phyloP scores from a whole-genome alignment of 2,888 invertebrate genomes.

The Mycalesis mineus region DNA sequence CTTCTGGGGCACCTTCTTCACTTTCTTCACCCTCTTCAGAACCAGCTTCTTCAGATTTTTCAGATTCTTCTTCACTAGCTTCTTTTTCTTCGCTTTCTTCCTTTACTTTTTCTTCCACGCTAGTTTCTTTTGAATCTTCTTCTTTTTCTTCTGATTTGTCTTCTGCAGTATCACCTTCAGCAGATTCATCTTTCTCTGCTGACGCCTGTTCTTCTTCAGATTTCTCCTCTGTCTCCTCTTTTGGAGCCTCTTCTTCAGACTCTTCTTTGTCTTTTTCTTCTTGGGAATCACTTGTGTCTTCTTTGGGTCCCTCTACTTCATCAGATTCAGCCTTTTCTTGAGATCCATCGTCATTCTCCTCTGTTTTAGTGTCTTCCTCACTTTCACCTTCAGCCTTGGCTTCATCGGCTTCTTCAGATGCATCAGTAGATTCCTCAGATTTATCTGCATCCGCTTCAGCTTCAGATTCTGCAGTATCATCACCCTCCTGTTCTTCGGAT shows the following conservation, averaged over 20 bases:
- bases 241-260: conserved; percentile 43
- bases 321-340: conserved; percentile 64
- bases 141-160: conserved; percentile 47
- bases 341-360: conserved; percentile 64
- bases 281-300: conserved; percentile 39
- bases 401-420: conserved; percentile 37
- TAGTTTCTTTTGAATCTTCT: conserved; percentile 32
- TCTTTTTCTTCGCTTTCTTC: conserved; percentile 32
- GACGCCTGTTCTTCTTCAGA: conserved; percentile 53
- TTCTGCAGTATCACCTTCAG: conserved; percentile 36
- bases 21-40: conserved; percentile 41
- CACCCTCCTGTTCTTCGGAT: conserved; percentile 31
- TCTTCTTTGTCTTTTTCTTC: conserved; percentile 42
- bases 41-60: conserved; percentile 44
- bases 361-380: conserved; percentile 39
- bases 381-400: conserved; percentile 33
- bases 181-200: conserved; percentile 44
- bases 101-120: conserved; percentile 30
- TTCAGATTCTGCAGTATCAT: conserved; percentile 32
- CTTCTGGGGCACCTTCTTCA: conserved; percentile 78
- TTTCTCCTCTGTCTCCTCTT: conserved; percentile 39
- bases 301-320: conserved; percentile 41
- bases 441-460: conserved; percentile 37
- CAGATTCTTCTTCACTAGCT: conserved; percentile 32
- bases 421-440: conserved; percentile 44